phyloP scores from a whole-genome alignment of 2,888 invertebrate species.

The Platynereis dumerilii region DNA sequence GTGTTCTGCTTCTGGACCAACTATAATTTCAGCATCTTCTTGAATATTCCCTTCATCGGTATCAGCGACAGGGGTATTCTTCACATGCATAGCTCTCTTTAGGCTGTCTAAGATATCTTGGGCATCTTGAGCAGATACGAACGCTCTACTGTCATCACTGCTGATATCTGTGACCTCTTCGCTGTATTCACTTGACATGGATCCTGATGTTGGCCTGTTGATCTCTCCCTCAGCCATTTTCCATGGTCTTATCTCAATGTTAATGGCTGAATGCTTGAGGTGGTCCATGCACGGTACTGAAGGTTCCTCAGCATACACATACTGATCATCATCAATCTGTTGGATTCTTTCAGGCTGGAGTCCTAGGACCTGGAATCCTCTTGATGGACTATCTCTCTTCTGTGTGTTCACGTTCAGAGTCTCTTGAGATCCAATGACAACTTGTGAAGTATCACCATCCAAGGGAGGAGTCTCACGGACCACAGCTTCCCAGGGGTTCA shows the following conservation, averaged over 20 bases:
- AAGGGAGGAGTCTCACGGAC: neutral
- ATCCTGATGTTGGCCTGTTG: neutral
- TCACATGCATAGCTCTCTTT: no score
- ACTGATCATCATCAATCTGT: neutral
- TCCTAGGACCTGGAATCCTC: slow-evolving; percentile 25
- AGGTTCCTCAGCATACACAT: slow-evolving; percentile 15
- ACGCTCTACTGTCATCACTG: neutral
- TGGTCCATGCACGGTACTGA: slow-evolving; percentile 16
- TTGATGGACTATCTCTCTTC: no score
- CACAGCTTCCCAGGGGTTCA: slow-evolving; percentile 3
- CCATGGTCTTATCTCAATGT: slow-evolving; percentile 30
- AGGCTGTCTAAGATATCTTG: no score
- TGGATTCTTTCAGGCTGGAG: slow-evolving; percentile 23
- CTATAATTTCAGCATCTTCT: no score
- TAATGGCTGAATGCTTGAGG: slow-evolving; percentile 19
- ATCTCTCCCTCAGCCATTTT: neutral
- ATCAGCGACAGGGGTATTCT: no score
- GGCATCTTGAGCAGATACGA: slow-evolving; percentile 2
- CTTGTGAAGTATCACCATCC: neutral
- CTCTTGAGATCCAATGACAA: slow-evolving; percentile 4
- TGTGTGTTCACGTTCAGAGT: neutral
- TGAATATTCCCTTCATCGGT: no score
- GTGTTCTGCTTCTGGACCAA: no score
- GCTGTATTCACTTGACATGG: neutral
- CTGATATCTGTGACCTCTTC: no score